Percentiles rank a stretch among this genome's conserved stretches.
phyloP scores from a whole-genome alignment of 92 coral and sea anemone species.

The Paramuricea clavata region DNA sequence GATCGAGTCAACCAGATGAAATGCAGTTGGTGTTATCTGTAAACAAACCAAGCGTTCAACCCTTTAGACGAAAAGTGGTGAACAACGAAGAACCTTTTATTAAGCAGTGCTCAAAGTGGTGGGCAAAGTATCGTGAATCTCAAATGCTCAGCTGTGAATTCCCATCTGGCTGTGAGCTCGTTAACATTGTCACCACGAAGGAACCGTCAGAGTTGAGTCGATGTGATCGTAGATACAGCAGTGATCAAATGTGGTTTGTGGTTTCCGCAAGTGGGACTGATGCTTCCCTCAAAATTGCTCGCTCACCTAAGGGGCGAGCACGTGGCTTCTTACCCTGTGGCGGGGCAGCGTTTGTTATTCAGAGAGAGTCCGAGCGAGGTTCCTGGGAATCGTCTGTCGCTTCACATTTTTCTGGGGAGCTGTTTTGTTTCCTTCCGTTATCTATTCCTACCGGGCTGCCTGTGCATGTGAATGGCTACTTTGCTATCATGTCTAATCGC shows the following conservation, averaged over 20 bases:
- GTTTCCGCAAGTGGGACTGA: constrained; percentile 66
- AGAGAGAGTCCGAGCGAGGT: neutral
- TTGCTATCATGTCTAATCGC: constrained; percentile 88
- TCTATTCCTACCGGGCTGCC: constrained; percentile 87
- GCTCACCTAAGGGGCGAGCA: constrained; percentile 62
- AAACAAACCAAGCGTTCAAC: neutral
- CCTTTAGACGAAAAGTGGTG: constrained; percentile 16
- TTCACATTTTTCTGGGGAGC: constrained; percentile 64
- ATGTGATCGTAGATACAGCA: neutral
- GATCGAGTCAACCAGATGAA: constrained; percentile 8
- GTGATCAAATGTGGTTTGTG: constrained; percentile 58
- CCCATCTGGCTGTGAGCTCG: constrained; percentile 10
- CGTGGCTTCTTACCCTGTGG: constrained; percentile 78
- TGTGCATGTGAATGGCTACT: constrained; percentile 84
- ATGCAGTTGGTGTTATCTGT: constrained; percentile 27
- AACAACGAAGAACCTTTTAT: constrained; percentile 2
- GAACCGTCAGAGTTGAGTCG: neutral
- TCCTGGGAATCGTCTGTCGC: constrained; percentile 3
- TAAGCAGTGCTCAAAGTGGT: constrained; percentile 22
- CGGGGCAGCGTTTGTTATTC: constrained; percentile 64
- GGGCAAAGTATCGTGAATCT: neutral
- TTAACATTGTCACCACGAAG: neutral
- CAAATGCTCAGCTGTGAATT: neutral
- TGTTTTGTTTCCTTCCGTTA: constrained; percentile 82
- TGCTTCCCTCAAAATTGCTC: constrained; percentile 67